phyloP scores from a whole-genome alignment of 2,113 vertebrate genomes.

The Stictonetta naevosa region DNA sequence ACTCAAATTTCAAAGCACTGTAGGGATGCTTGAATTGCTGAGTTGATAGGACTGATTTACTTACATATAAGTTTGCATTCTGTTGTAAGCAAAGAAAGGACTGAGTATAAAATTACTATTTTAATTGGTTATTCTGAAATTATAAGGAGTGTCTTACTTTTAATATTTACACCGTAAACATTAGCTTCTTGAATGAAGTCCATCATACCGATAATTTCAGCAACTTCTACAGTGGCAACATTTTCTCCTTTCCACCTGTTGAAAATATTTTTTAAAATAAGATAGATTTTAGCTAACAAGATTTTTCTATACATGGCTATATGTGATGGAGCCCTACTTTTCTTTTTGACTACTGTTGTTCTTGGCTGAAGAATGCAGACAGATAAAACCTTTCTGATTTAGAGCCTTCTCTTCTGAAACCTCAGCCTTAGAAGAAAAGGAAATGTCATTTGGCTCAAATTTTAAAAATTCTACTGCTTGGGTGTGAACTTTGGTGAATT shows the following conservation, averaged over 20 bases:
- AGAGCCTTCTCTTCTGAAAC: neutral
- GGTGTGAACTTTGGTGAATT: neutral
- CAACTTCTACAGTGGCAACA: constrained; percentile 80
- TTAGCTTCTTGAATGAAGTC: constrained; percentile 81
- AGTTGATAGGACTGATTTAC: neutral
- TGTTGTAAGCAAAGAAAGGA: neutral
- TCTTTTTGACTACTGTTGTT: neutral
- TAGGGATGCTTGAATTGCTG: neutral
- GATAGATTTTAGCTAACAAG: neutral
- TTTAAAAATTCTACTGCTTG: neutral
- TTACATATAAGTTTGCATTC: neutral
- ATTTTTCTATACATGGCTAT: neutral
- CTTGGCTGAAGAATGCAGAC: neutral
- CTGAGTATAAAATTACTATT: neutral
- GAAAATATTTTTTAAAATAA: neutral
- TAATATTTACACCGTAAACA: constrained; percentile 79
- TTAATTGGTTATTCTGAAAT: neutral
- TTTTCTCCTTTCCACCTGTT: constrained; percentile 86
- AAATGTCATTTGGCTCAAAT: neutral
- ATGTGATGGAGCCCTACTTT: neutral
- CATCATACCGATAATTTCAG: constrained; percentile 68
- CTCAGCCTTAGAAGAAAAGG: neutral
- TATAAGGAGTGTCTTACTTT: constrained; percentile 64
- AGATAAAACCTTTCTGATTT: neutral
- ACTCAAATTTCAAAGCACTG: neutral